These are phyloP conservation scores for Catocala nupta DNA, from an alignment of 2,888 invertebrate genomes.

Conservation along the genomic window DNA sequence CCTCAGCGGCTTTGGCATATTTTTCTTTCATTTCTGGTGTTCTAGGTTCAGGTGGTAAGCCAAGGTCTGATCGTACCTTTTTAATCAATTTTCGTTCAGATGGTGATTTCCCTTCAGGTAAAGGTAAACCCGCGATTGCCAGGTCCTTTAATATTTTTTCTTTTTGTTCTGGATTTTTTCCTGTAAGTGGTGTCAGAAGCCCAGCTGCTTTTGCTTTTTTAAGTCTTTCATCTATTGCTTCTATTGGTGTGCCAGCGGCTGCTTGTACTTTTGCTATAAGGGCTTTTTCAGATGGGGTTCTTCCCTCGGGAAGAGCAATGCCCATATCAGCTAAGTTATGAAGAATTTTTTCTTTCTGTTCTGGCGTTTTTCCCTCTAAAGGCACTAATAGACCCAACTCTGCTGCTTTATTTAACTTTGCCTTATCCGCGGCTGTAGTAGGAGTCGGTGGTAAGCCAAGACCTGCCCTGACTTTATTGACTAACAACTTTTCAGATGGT, in stretches of 20 bases:
- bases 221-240: slow-evolving; percentile 57
- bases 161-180: slow-evolving; percentile 38
- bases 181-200: slow-evolving; percentile 40
- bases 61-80: slow-evolving; percentile 21
- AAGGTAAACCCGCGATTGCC: slow-evolving; percentile 44
- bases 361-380: no score
- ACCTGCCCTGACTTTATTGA: slow-evolving; percentile 32
- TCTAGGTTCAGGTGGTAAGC: slow-evolving; percentile 24
- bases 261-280: slow-evolving; percentile 5
- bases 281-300: slow-evolving; percentile 12
- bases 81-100: slow-evolving; percentile 39
- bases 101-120: slow-evolving; percentile 53
- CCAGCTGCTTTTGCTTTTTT: slow-evolving; percentile 55
- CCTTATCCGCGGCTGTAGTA: slow-evolving; percentile 38
- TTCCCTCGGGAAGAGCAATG: slow-evolving; percentile 37
- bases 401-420: no score
- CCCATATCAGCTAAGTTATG: slow-evolving; percentile 24
- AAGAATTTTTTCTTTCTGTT: slow-evolving; percentile 31
- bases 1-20: slow-evolving; percentile 19
- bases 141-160: slow-evolving; percentile 36
- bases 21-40: slow-evolving; percentile 30
- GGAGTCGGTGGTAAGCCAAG: slow-evolving; percentile 43
- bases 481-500: slow-evolving; percentile 51
- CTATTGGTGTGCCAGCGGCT: no score
- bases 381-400: no score